Base-by-base conservation (phyloP, 2,888 invertebrate genomes). In the Dusona sp. region DNA sequence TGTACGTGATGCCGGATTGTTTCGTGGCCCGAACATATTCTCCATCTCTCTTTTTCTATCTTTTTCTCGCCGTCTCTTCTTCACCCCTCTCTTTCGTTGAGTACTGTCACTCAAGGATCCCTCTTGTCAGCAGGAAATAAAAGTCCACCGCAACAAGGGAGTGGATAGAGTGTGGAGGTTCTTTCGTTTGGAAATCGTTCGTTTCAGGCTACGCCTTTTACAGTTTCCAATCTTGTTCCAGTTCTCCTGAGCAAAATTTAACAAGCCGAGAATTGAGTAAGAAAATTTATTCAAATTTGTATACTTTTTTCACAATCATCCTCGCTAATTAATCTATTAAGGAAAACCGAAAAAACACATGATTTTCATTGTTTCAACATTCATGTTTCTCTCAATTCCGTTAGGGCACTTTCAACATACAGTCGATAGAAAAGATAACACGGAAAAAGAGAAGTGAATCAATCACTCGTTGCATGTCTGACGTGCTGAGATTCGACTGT, bases 401-500 rank as follows among this genome's bases (percentile, higher is more conserved):
- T 64, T 42, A 79, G 29, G 16, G 51, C n/a, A 36, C 33, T 67
- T 74, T 29, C 45, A 42, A 72, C 68, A 88, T 86, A 89, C 88
- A 88, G 88, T 90, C 22, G 82, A 79, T 89, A 36, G 22, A 54
- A 33, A 36, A 64, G 13, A 88, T 91, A 89, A 88, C 89, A 90
- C 89, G 89, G 79, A 83, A 83, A 89, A 89, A 88, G 89, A 89
- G 87, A 89, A 88, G 89, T 91, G 90, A 91, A 93, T 93, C 92
- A 92, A 93, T 93, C 93, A 93, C 91, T 79, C 45, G 88, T 22
- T 87, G 85, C 89, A 84, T 64, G 75, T 90, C 90, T 90, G 92
- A 92, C 92, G 91, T 90, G 89, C 90, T 88, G 91, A 91, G 91
- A 92, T 92, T 92, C 91, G 91, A 91, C 91, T 91, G 92, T 90